Base-by-base conservation (phyloP, 2,888 invertebrate species). In the Aleiodes leptofemur region DNA sequence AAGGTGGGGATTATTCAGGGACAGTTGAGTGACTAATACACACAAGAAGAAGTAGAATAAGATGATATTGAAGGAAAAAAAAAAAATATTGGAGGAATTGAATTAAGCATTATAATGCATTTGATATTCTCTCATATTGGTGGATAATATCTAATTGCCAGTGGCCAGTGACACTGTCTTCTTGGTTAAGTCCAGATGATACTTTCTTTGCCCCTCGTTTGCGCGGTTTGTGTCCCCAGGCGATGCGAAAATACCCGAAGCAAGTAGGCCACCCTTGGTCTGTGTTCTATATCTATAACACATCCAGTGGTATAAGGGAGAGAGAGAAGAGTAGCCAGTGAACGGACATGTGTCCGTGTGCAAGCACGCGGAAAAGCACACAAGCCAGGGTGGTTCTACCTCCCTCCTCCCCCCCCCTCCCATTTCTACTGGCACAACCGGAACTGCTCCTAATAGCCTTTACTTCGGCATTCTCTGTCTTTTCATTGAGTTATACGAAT, bases 301-400 rank as follows among this genome's bases (percentile, higher is more conserved):
- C 23, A 23, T 23, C 23, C 23, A 23, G 23, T 23, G 23, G 23
- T 23, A 43, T 69, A 34, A 68, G 64, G 64, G 72, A 56, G 72
- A 64, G 73, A 7, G 38, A 38, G 61, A 61, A 14, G 34, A 31
- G 43, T n/a, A 38, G 38, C 38, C 48, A 77, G 77, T 77, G 78
- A 76, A 77, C 74, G 77, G 86, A 87, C 86, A 85, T 87, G 87
- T 87, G 87, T 87, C 85, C 76, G 85, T 86, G 86, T 81, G 84
- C 85, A 87, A 87, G 87, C 86, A 86, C 83, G 86, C 86, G 87
- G 86, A 87, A 87, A 87, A 87, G 84, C 84, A 86, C 85, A 86
- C 84, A 79, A 64, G 66, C 68, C 73, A 68, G 68, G 31, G 9
- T 50, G 29, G 56, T 23, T 55, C 59, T 23, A 23, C 23, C 23